Conservation (phyloP, 53 echinoderm and acorn worm genomes). For the Zoroaster sp. region DNA sequence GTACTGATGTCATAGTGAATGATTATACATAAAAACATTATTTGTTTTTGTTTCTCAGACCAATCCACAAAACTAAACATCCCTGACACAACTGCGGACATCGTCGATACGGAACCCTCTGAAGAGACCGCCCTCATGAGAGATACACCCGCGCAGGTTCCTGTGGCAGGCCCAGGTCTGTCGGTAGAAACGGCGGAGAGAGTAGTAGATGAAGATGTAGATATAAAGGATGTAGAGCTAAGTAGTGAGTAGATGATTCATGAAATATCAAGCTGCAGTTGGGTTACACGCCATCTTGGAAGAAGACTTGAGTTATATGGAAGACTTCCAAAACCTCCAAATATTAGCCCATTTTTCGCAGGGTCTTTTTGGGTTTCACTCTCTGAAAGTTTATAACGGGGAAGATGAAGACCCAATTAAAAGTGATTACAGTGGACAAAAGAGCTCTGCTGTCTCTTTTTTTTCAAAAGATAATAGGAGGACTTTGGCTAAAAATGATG, state of each 20-base stretch:
- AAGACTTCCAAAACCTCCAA: background rate
- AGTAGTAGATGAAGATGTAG: background rate
- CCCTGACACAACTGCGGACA: background rate
- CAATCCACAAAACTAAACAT: background rate
- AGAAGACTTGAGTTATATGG: too few species aligned
- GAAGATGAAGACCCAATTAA: too few species aligned
- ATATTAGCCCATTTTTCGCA: too few species aligned
- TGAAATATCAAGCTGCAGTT: background rate
- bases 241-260: conserved; percentile 43
- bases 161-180: conserved; percentile 1
- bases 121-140: background rate
- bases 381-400: too few species aligned
- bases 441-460: too few species aligned
- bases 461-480: too few species aligned
- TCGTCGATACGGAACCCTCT: background rate
- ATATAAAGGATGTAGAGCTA: conserved; percentile 5
- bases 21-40: too few species aligned
- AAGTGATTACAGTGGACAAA: too few species aligned
- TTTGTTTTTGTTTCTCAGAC: too few species aligned
- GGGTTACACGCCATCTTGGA: background rate
- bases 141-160: background rate
- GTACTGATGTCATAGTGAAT: too few species aligned
- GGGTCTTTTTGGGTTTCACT: too few species aligned
- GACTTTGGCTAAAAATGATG: too few species aligned
- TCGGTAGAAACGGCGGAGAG: background rate